These are phyloP conservation scores for Bursaphelenchus okinawaensis DNA, from an alignment of 2,888 invertebrate species.

Conservation along the genomic window DNA sequence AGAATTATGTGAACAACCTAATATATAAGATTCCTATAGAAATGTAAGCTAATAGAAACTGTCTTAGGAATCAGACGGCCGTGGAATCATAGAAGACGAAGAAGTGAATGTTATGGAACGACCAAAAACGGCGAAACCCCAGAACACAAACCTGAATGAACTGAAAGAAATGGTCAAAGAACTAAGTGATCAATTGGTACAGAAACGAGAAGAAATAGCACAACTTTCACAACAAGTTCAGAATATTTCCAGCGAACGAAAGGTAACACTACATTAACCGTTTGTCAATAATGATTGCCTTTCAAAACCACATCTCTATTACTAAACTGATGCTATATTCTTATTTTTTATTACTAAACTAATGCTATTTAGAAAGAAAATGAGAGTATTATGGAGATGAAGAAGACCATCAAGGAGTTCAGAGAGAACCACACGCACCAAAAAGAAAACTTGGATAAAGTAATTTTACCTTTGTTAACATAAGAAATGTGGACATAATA, in stretches of 20 bases:
- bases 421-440: slow-evolving; percentile 9
- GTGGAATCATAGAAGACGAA: slow-evolving; percentile 38
- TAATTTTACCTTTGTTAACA: neutral
- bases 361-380: slow-evolving; percentile 25
- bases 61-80: slow-evolving; percentile 47
- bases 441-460: slow-evolving; percentile 5
- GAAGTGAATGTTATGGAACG: slow-evolving; percentile 23
- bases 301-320: too few species aligned
- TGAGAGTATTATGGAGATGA: slow-evolving; percentile 22
- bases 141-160: slow-evolving; percentile 31
- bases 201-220: slow-evolving; percentile 17
- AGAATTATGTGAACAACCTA: too few species aligned
- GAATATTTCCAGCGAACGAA: slow-evolving; percentile 32
- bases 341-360: neutral
- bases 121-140: slow-evolving; percentile 55
- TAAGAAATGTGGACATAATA: too few species aligned
- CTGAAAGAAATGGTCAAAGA: slow-evolving; percentile 30
- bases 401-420: slow-evolving; percentile 15
- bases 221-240: slow-evolving; percentile 23
- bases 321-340: too few species aligned
- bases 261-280: too few species aligned
- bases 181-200: slow-evolving; percentile 22
- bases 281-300: too few species aligned
- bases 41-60: neutral
- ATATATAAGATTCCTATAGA: neutral